These are phyloP conservation scores for Ornithoptera priamus DNA, from an alignment of 2,888 invertebrate species.

Conservation along the genomic window DNA sequence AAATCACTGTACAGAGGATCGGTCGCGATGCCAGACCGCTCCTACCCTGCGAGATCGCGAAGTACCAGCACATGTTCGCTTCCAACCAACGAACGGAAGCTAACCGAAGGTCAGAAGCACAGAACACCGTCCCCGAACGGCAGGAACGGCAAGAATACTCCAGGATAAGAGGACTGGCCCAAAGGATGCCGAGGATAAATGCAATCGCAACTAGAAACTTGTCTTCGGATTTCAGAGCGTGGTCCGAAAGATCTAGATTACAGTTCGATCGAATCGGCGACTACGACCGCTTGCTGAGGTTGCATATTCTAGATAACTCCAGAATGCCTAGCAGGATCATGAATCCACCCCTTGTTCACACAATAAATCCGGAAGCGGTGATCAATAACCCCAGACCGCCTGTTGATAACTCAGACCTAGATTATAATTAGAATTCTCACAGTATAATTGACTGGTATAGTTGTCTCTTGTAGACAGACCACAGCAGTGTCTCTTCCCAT, in stretches of 20 bases:
- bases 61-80: conserved; percentile 69
- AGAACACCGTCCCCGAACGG: conserved; percentile 51
- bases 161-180: conserved; percentile 56
- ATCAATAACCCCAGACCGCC: conserved; percentile 45
- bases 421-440: conserved; percentile 38
- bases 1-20: conserved; percentile 79
- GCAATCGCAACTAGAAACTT: conserved; percentile 39
- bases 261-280: conserved; percentile 52
- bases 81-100: conserved; percentile 43
- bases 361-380: conserved; percentile 44
- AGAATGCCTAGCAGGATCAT: conserved; percentile 48
- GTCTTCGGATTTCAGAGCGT: conserved; percentile 50
- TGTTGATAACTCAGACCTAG: conserved; percentile 44
- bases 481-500: too few species aligned
- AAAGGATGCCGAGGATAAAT: conserved; percentile 60
- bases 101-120: conserved; percentile 42
- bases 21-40: conserved; percentile 79
- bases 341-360: conserved; percentile 42
- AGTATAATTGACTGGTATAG: not conserved
- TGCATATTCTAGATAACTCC: conserved; percentile 58
- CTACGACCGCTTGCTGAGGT: conserved; percentile 56
- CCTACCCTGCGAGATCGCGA: conserved; percentile 72
- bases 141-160: conserved; percentile 52
- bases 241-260: conserved; percentile 51
- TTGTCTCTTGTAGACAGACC: not conserved